Base-by-base conservation (phyloP, 2,888 invertebrate genomes). In the Tetranychus truncatus region DNA sequence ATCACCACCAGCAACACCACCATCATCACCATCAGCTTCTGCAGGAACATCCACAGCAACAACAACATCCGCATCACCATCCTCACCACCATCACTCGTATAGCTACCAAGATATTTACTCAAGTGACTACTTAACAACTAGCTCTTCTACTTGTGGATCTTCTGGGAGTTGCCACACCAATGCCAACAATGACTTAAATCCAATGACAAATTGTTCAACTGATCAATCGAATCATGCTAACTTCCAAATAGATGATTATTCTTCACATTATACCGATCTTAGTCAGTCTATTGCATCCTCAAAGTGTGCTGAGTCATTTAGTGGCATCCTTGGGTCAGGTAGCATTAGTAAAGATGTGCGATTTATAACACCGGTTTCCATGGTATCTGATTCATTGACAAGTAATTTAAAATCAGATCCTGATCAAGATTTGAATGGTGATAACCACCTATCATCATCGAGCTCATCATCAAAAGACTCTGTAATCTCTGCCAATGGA, bases 201-300 rank as follows among this genome's bases (percentile, higher is more conserved):
- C 34, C 71, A 71, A 24, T 66, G 74, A 46, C 46, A 71, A 66
- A 46, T 74, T 74, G 66, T 74, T 67, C 45, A 55, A 55, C 55
- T 55, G 15, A 55, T 15, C 55, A 55, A 55, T 55, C 55, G 15
- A 55, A 55, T 55, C 55, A 55, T 55, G 9, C 55, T 55, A 55
- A 15, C 55, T 55, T 55, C 55, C 55, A 55, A 55, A 55, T 55
- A 9, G 55, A 55, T 55, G 55, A 55, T 55, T 55, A 79, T 21
- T 77, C 76, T 75, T 80, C 80, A 45, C 80, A 81, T 72, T 81
- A 81, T 76, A 80, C 80, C 20, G 81, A 81, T 73, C 76, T 81
- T 45, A 81, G 80, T 75, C 79, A 79, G 9, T 75, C 77, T 15
- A 76, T 77, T 46, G 74, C 77, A 55, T 77, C 76, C 6, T 76